These are phyloP conservation scores for Idris sp. DNA, from an alignment of 1,140 invertebrate species.

Conservation along the genomic window DNA sequence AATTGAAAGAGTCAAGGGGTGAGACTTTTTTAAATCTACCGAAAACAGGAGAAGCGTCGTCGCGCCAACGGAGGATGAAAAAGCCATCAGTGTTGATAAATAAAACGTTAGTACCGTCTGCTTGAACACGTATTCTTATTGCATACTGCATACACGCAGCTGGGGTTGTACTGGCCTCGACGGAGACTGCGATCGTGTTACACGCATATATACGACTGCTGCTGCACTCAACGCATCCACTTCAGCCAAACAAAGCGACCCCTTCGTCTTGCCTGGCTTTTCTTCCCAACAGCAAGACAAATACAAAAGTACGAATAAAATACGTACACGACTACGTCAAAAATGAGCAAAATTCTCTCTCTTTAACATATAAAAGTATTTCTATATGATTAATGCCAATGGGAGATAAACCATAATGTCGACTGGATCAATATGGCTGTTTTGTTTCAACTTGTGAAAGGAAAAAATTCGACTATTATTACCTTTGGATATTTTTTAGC, in stretches of 20 bases:
- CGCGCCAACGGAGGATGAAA: slow-evolving; percentile 66
- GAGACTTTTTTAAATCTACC: slow-evolving; percentile 65
- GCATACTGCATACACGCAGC: slow-evolving; percentile 46
- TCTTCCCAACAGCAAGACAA: slow-evolving; percentile 61
- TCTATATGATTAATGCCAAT: slow-evolving; percentile 9
- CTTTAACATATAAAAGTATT: slow-evolving; percentile 10
- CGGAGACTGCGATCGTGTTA: slow-evolving; percentile 55
- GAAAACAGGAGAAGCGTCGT: slow-evolving; percentile 63
- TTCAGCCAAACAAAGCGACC: slow-evolving; percentile 71
- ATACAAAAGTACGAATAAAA: slow-evolving; percentile 61
- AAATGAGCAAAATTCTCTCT: slow-evolving; percentile 37
- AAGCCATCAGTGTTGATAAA: slow-evolving; percentile 76
- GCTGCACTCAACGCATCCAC: slow-evolving; percentile 64
- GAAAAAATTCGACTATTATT: too few relatives aligned
- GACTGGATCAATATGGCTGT: too few relatives aligned
- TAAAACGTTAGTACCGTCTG: slow-evolving; percentile 74
- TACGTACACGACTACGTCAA: slow-evolving; percentile 6
- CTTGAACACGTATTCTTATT: slow-evolving; percentile 67
- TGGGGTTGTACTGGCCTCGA: slow-evolving; percentile 43
- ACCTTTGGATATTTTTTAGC: too few relatives aligned
- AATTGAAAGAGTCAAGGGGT: slow-evolving; percentile 50
- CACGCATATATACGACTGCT: slow-evolving; percentile 41
- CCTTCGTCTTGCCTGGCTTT: slow-evolving; percentile 47
- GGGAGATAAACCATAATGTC: too few relatives aligned
- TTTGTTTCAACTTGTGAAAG: too few relatives aligned